Evolutionary conservation across 2,113 vertebrate genomes (phyloP).

Genomic region (Motacilla alba): DNA sequence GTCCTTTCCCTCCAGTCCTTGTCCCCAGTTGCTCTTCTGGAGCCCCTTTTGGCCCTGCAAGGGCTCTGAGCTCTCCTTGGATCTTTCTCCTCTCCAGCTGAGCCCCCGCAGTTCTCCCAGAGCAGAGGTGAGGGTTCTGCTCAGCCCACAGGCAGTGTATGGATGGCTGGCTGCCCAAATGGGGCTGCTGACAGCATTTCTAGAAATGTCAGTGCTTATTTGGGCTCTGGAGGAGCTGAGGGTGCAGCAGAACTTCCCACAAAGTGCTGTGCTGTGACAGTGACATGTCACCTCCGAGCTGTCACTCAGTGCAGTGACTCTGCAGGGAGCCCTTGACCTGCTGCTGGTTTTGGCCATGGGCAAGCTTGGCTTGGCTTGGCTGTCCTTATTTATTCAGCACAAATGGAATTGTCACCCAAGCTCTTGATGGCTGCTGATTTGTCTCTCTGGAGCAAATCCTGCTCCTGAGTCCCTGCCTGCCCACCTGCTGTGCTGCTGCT

Average conservation of each 20-base stretch:
- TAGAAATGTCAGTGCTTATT: neutral
- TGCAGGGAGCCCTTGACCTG: neutral
- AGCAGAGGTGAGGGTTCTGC: neutral
- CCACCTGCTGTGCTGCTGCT: neutral
- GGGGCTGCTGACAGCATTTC: neutral
- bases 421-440: accelerated
- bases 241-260: neutral
- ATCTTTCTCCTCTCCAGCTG: neutral
- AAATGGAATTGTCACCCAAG: neutral
- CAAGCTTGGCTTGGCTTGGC: neutral
- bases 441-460: neutral
- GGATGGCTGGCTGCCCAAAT: neutral
- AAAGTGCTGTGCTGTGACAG: neutral
- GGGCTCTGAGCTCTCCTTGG: neutral
- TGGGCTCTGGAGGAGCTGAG: neutral
- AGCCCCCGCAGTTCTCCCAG: neutral
- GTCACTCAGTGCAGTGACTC: neutral
- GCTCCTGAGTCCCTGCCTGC: neutral
- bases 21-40: neutral
- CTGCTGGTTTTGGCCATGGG: neutral
- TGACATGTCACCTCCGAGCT: neutral
- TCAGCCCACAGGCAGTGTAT: neutral
- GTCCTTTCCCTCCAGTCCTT: neutral
- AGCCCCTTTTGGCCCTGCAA: accelerated
- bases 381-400: neutral